These are phyloP conservation scores for Diprion similis DNA, from an alignment of 1,140 invertebrate species.

Conservation along the genomic window DNA sequence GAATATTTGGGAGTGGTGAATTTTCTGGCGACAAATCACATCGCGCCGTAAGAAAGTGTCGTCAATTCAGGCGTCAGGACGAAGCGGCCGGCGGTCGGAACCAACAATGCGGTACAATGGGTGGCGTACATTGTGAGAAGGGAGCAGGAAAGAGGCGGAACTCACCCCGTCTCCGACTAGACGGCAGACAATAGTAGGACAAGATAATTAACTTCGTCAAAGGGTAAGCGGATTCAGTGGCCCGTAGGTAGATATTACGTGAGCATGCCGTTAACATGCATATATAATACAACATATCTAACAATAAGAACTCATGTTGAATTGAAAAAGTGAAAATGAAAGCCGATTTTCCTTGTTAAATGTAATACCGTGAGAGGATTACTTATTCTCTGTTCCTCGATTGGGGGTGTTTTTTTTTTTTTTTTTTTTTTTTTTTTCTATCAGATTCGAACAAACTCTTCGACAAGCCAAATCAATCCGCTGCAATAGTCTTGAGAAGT, in stretches of 20 bases:
- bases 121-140: background rate
- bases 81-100: background rate
- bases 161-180: background rate
- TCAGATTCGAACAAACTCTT: too few relatives aligned
- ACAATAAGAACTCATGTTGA: background rate
- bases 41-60: background rate
- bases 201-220: constrained; percentile 5
- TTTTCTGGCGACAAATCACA: too few relatives aligned
- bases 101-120: background rate
- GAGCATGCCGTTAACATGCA: background rate
- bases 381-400: too few relatives aligned
- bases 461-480: too few relatives aligned
- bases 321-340: background rate
- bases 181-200: constrained; percentile 1
- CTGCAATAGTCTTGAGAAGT: too few relatives aligned
- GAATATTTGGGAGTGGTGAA: too few relatives aligned
- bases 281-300: background rate
- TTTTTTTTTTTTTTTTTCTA: too few relatives aligned
- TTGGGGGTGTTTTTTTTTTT: too few relatives aligned
- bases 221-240: constrained; percentile 1
- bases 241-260: background rate
- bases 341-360: background rate
- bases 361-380: background rate
- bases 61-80: background rate
- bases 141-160: constrained; percentile 1